Percentiles rank a stretch among this genome's conserved stretches.
phyloP scores from a whole-genome alignment of 2,113 vertebrate genomes.

The Bettongia penicillata region DNA sequence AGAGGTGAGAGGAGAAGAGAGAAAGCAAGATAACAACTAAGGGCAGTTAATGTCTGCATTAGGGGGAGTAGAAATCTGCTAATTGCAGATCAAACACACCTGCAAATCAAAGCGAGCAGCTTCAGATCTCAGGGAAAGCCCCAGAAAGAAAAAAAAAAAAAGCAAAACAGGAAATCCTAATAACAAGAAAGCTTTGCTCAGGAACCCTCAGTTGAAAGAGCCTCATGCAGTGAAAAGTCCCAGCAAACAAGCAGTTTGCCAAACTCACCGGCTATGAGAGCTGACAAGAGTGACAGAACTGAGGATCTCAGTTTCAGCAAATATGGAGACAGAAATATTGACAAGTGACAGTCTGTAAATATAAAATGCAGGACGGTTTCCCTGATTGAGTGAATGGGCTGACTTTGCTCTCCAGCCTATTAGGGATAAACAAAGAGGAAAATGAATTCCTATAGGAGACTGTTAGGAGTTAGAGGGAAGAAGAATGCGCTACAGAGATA shows the following conservation, averaged over 20 bases:
- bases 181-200: neutral
- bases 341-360: neutral
- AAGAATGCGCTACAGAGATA: neutral
- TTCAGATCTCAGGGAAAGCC: neutral
- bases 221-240: neutral
- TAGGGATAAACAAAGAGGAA: neutral
- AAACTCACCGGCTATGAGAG: neutral
- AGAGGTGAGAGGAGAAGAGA: neutral
- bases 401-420: neutral
- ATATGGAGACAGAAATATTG: neutral
- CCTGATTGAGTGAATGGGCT: neutral
- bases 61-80: neutral
- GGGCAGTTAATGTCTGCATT: neutral
- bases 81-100: neutral
- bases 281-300: neutral
- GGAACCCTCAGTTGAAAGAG: neutral
- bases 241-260: neutral
- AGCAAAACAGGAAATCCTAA: neutral
- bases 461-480: neutral
- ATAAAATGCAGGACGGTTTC: neutral
- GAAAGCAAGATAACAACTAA: neutral
- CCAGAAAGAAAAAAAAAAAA: neutral
- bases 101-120: neutral
- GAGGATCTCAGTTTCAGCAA: neutral
- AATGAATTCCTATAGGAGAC: neutral